A percentile compares a stretch with the other conserved stretches of the same genome.
Evolutionary conservation across 2,888 invertebrate genomes (phyloP).

Genomic region (Dendrolimus pini): DNA sequence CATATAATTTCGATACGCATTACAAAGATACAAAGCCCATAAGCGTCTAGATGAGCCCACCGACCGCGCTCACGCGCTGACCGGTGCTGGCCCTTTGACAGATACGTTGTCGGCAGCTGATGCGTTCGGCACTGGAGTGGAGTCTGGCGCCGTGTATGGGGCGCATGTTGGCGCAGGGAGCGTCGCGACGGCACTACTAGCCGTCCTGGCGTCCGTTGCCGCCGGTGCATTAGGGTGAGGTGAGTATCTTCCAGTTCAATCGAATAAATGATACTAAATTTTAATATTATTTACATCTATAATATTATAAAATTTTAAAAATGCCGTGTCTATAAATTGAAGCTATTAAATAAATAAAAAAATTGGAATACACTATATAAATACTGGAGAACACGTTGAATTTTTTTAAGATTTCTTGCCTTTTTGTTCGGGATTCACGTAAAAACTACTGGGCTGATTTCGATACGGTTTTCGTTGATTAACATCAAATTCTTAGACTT

Average conservation of each 20-base stretch:
- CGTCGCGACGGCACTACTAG: constrained; percentile 79
- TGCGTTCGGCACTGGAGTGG: constrained; percentile 41
- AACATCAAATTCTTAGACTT: too few relatives aligned
- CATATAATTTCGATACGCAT: too few relatives aligned
- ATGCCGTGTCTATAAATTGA: too few relatives aligned
- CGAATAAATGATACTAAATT: background rate
- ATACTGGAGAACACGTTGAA: too few relatives aligned
- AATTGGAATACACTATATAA: too few relatives aligned
- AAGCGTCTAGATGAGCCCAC: constrained; percentile 34
- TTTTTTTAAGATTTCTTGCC: too few relatives aligned
- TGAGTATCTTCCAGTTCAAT: constrained; percentile 47
- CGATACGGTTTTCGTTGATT: too few relatives aligned
- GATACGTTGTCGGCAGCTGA: constrained; percentile 61
- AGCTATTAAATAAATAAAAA: too few relatives aligned
- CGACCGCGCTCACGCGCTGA: constrained; percentile 33
- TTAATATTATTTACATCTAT: too few relatives aligned
- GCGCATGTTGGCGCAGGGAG: constrained; percentile 75
- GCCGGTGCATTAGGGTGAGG: constrained; percentile 87
- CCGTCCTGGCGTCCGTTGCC: constrained; percentile 79
- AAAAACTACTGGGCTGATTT: too few relatives aligned
- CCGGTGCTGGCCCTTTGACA: constrained; percentile 42
- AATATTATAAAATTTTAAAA: too few relatives aligned
- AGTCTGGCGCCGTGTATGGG: constrained; percentile 37
- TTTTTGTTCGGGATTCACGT: too few relatives aligned
- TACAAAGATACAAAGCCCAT: constrained; percentile 24